A percentile compares a stretch with the other conserved stretches of the same genome.
Evolutionary conservation across 2,113 vertebrate genomes (phyloP).

Genomic region (Mohoua ochrocephala): DNA sequence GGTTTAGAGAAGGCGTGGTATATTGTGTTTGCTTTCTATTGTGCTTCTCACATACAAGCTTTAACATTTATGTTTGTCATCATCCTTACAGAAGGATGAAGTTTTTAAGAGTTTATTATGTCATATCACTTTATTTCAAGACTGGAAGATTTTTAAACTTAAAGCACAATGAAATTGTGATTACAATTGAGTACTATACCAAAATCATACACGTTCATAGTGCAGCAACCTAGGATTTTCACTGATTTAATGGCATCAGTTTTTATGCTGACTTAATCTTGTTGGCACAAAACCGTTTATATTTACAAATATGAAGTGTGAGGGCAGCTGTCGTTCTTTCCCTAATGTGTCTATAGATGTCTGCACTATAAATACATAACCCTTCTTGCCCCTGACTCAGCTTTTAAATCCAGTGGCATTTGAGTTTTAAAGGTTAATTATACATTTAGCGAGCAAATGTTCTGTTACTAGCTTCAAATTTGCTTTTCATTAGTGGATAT

Average conservation of each 20-base stretch:
- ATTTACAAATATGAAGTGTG: neutral
- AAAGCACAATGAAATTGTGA: neutral
- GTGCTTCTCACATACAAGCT: neutral
- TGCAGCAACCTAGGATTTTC: neutral
- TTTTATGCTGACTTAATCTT: neutral
- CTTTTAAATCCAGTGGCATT: neutral
- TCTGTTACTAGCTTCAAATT: neutral
- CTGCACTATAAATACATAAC: neutral
- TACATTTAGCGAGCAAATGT: neutral
- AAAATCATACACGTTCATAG: rapidly evolving
- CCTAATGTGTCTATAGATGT: neutral
- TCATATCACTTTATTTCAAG: neutral
- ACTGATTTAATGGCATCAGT: neutral
- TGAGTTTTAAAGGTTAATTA: neutral
- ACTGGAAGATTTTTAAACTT: neutral
- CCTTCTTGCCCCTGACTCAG: neutral
- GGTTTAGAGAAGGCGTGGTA: neutral
- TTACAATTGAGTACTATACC: neutral
- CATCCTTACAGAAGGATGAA: neutral
- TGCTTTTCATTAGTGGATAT: neutral
- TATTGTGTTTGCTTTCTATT: neutral
- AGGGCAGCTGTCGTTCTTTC: neutral
- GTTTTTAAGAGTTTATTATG: neutral
- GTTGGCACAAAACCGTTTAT: neutral
- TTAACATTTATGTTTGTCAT: neutral